Percentiles rank a stretch among this genome's conserved stretches.
Evolutionary conservation across 30 jellyfish, hydroid and myxozoan genomes (phyloP).

Genomic region (Turritopsis rubra): DNA sequence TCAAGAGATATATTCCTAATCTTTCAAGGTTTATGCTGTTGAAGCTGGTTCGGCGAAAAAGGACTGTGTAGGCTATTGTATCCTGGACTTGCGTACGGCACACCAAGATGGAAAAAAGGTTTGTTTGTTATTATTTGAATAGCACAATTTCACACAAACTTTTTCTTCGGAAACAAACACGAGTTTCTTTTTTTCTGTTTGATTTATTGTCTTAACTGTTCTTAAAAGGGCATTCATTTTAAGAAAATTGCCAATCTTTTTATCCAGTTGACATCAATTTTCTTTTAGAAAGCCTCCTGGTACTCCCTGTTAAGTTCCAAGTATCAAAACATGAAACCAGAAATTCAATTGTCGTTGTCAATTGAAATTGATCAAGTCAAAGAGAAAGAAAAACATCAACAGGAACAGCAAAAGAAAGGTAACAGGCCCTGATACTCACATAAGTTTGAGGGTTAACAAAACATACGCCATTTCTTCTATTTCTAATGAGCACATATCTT

Average conservation of each 20-base stretch:
- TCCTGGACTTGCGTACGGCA: conserved; percentile 74
- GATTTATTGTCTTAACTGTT: too few relatives aligned
- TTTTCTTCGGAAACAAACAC: not conserved
- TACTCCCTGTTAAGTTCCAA: conserved; percentile 68
- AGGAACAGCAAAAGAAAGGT: not conserved
- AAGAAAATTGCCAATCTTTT: too few relatives aligned
- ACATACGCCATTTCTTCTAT: too few relatives aligned
- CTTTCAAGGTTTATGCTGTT: conserved; percentile 62
- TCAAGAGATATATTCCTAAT: too few relatives aligned
- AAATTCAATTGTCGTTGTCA: conserved; percentile 39
- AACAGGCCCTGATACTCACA: too few relatives aligned
- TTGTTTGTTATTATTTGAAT: not conserved
- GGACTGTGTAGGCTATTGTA: conserved; percentile 77
- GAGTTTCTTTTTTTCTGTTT: not conserved
- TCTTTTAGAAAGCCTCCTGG: conserved; percentile 65
- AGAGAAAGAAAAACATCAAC: conserved; percentile 17
- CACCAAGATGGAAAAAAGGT: conserved; percentile 40
- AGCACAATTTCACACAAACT: not conserved
- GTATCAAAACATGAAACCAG: conserved; percentile 76
- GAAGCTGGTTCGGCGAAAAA: conserved; percentile 31
- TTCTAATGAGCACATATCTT: too few relatives aligned
- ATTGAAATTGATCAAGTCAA: conserved; percentile 70
- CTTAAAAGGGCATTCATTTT: too few relatives aligned
- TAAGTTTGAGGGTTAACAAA: too few relatives aligned
- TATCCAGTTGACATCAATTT: not conserved